phyloP scores from a whole-genome alignment of 2,113 vertebrate genomes.

The Carettochelys insculpta region DNA sequence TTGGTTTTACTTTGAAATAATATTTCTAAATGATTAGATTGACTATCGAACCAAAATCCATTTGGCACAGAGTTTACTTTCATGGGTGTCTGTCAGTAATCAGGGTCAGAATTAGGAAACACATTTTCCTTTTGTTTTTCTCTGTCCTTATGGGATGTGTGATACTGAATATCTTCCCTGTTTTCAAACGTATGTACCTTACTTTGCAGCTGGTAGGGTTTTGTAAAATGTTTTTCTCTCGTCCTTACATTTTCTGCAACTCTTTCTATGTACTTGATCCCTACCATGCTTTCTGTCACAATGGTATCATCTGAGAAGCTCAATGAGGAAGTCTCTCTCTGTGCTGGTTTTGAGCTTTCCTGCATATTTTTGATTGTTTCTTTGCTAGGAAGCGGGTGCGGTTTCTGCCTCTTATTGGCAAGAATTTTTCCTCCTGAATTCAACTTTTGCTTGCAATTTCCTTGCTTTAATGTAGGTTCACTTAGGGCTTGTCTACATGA shows the following conservation, averaged over 20 bases:
- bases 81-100: background rate
- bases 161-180: background rate
- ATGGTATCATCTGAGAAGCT: background rate
- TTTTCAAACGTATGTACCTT: background rate
- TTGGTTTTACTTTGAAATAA: conserved; percentile 55
- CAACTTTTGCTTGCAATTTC: background rate
- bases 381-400: background rate
- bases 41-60: background rate
- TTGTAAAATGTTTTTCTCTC: background rate
- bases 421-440: background rate
- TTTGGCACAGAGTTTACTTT: conserved; percentile 40
- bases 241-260: background rate
- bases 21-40: conserved; percentile 46
- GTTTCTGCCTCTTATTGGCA: background rate
- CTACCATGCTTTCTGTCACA: background rate
- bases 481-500: too few relatives aligned
- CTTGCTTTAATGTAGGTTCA: background rate
- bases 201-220: background rate
- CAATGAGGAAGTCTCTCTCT: background rate
- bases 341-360: background rate
- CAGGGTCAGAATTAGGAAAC: background rate
- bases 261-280: background rate
- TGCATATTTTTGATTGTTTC: background rate
- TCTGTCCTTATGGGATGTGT: background rate
- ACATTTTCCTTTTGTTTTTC: conserved; percentile 44